A percentile compares a stretch with the other conserved stretches of the same genome.
These are phyloP conservation scores for Osmoderma eremita DNA, from an alignment of 2,888 invertebrate genomes.

Conservation along the genomic window DNA sequence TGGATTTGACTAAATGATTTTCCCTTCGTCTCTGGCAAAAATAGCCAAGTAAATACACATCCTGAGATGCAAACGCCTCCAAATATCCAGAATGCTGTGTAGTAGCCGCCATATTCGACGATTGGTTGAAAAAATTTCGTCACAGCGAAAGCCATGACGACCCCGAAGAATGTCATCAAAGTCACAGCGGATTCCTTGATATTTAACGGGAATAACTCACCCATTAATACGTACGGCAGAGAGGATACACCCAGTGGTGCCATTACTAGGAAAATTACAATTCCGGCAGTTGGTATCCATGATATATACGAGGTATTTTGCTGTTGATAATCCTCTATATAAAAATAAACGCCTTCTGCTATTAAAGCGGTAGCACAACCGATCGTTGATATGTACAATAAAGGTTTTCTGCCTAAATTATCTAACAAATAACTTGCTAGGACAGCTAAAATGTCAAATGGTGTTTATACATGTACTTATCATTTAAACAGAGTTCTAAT, in stretches of 20 bases:
- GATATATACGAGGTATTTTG: conserved; percentile 60
- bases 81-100: conserved; percentile 70
- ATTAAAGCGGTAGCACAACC: conserved; percentile 67
- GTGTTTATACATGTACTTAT: not conserved
- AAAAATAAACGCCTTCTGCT: conserved; percentile 67
- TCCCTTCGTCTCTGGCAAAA: conserved; percentile 73
- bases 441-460: conserved; percentile 35
- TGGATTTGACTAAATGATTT: conserved; percentile 72
- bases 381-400: conserved; percentile 67
- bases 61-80: conserved; percentile 68
- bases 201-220: conserved; percentile 72
- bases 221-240: conserved; percentile 71
- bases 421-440: conserved; percentile 64
- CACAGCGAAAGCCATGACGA: conserved; percentile 68
- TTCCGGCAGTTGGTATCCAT: conserved; percentile 67
- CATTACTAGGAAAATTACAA: conserved; percentile 69
- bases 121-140: conserved; percentile 71
- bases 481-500: conserved; percentile 26
- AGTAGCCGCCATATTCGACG: conserved; percentile 68
- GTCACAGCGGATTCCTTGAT: conserved; percentile 72
- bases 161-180: conserved; percentile 68
- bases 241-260: conserved; percentile 71
- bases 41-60: conserved; percentile 67
- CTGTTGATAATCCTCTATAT: conserved; percentile 62
- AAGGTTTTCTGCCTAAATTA: conserved; percentile 66